Conservation (phyloP, 2,113 vertebrate species). For the Mobula hypostoma region DNA sequence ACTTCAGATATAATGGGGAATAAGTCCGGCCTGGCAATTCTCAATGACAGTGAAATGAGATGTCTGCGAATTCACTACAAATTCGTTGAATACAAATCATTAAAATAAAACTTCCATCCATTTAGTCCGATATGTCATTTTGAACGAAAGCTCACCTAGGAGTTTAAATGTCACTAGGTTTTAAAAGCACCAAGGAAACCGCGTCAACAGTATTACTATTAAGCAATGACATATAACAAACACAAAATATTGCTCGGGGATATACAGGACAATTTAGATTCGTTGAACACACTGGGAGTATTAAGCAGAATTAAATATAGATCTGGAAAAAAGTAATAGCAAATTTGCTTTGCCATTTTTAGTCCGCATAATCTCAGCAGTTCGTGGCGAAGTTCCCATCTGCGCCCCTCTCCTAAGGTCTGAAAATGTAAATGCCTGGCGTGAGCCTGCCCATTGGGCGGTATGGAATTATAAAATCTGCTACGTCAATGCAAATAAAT, state of each 20-base stretch:
- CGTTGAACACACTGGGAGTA: background rate
- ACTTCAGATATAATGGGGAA: background rate
- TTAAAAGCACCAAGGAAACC: conserved; percentile 1
- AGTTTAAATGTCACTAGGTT: background rate
- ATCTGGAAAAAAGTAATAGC: background rate
- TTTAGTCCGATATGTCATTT: conserved; percentile 18
- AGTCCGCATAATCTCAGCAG: background rate
- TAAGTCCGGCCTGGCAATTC: background rate
- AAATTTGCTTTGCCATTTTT: background rate
- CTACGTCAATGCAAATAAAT: background rate
- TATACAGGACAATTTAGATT: background rate
- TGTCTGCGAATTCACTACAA: background rate
- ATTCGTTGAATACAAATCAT: background rate
- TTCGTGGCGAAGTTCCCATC: background rate
- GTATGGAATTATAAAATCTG: background rate
- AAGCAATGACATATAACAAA: background rate
- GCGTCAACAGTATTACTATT: background rate
- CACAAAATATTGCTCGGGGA: background rate
- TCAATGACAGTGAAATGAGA: conserved; percentile 9
- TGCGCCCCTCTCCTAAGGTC: background rate
- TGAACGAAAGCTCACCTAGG: background rate
- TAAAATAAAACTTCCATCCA: conserved; percentile 7
- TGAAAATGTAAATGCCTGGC: background rate
- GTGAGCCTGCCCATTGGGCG: background rate
- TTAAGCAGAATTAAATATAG: background rate